Base-by-base conservation (phyloP, 2,113 vertebrate genomes). In the Lepus timidus region DNA sequence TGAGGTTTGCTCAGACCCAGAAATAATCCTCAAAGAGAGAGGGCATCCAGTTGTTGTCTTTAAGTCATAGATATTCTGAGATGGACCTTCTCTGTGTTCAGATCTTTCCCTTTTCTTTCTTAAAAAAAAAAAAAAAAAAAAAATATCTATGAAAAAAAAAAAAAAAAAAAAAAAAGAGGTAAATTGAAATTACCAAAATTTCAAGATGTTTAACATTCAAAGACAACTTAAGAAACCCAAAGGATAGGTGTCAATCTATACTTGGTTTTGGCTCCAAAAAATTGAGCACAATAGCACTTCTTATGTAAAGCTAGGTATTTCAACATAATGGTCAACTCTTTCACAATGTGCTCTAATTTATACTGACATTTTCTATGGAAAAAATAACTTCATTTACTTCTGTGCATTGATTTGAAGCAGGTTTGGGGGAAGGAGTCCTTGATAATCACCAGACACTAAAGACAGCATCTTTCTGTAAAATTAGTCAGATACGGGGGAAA, bases 401-500 rank as follows among this genome's bases (percentile, higher is more conserved):
- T 65, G 29, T 92, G 64, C 33, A 82, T 64, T 93, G 27, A 84
- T 92, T 83, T 85, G n/a, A 85, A 96, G 23, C 33, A 87, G 44
- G 36, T 70, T 88, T 29, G 13, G 3, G 55, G 65, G 23, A 52
- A 75, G n/a, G n/a, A 51, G 61, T 90, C 31, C 94, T 88, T 96
- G 49, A 92, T 95, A 96, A 92, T 92, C 52, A 58, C n/a, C 29
- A 61, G 80, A 93, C 27, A 83, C 84, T 95, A 80, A 93, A 85
- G 73, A 25, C 65, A 92, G 64, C 14, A 64, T 92, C 65, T 86
- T 96, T 91, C 83, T 81, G 82, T 95, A 93, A 96, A 78, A 95
- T 90, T 90, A 93, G 31, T 94, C 88, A 95, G 95, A 92, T 58
- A 36, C 11, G 36, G 74, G 75, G 51, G 27, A 97, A 95, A 91